Percentiles rank a stretch among this genome's conserved stretches.
phyloP scores from a whole-genome alignment of 2,797 vertebrate genomes.

The Lagodon rhomboides region DNA sequence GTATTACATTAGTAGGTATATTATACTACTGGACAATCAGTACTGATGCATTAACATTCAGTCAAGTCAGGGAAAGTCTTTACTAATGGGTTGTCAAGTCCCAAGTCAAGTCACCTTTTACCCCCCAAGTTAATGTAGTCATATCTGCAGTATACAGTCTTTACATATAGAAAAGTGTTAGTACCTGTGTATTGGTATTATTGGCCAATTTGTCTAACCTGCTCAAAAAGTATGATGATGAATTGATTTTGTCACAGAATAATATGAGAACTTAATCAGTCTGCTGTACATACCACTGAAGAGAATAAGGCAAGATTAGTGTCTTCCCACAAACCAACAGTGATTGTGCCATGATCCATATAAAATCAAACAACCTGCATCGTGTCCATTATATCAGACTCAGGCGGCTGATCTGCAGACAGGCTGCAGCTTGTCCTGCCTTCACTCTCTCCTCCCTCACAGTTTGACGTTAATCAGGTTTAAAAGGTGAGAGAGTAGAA shows the following conservation, averaged over 20 bases:
- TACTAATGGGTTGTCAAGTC: too few species aligned
- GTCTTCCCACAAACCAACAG: background rate
- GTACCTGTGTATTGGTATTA: too few species aligned
- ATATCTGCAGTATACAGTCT: too few species aligned
- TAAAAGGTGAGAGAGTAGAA: slow-evolving; percentile 39
- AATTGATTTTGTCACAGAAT: too few species aligned
- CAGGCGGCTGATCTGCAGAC: background rate
- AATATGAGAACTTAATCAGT: background rate
- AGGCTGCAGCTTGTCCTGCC: background rate
- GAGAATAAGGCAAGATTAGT: background rate
- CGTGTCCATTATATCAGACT: background rate
- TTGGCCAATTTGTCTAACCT: too few species aligned
- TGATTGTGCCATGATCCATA: too few species aligned
- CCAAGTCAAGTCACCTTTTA: too few species aligned
- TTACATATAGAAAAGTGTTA: too few species aligned
- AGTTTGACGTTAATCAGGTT: slow-evolving; percentile 45
- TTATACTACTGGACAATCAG: background rate
- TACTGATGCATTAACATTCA: background rate
- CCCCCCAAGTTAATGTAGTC: too few species aligned
- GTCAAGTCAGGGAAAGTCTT: too few species aligned
- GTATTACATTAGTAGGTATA: background rate
- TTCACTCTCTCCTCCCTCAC: background rate
- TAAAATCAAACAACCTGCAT: background rate
- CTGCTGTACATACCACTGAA: background rate
- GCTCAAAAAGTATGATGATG: too few species aligned